Conservation (phyloP, 2,888 invertebrate genomes). For the Spodoptera picta region DNA sequence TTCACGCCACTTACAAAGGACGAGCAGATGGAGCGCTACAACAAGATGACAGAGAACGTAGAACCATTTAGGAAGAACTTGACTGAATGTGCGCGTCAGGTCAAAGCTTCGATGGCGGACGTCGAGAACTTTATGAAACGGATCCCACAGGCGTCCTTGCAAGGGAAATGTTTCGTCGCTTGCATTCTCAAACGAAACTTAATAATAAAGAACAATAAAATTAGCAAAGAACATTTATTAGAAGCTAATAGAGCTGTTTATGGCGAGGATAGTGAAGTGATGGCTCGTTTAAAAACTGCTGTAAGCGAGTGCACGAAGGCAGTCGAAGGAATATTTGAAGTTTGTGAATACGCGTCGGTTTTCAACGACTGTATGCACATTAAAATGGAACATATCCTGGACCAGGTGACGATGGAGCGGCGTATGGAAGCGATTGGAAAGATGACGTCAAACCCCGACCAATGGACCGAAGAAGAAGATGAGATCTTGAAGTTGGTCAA, state of each 20-base stretch:
- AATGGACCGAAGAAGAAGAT: slow-evolving; percentile 79
- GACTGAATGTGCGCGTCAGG: slow-evolving; percentile 80
- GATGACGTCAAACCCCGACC: slow-evolving; percentile 75
- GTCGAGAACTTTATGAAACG: slow-evolving; percentile 80
- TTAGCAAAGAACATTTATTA: slow-evolving; percentile 69
- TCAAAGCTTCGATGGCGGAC: slow-evolving; percentile 76
- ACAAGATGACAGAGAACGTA: slow-evolving; percentile 73
- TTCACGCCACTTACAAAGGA: slow-evolving; percentile 78
- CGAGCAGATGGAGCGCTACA: slow-evolving; percentile 72
- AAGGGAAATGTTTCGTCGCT: slow-evolving; percentile 84
- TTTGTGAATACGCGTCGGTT: slow-evolving; percentile 81
- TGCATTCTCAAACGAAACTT: slow-evolving; percentile 80
- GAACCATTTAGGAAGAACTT: slow-evolving; percentile 82
- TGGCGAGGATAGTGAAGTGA: slow-evolving; percentile 79
- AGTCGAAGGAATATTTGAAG: slow-evolving; percentile 77
- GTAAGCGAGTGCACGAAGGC: slow-evolving; percentile 71
- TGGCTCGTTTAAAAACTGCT: slow-evolving; percentile 71
- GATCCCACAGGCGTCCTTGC: slow-evolving; percentile 73
- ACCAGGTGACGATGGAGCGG: slow-evolving; percentile 80
- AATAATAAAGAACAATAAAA: slow-evolving; percentile 78
- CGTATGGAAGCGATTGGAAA: slow-evolving; percentile 82
- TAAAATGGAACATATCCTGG: slow-evolving; percentile 83
- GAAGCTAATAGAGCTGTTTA: slow-evolving; percentile 76
- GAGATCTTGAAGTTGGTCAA: slow-evolving; percentile 77
- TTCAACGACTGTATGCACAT: slow-evolving; percentile 87